phyloP scores from a whole-genome alignment of 2,797 vertebrate species.

The Falco novaeseelandiae region DNA sequence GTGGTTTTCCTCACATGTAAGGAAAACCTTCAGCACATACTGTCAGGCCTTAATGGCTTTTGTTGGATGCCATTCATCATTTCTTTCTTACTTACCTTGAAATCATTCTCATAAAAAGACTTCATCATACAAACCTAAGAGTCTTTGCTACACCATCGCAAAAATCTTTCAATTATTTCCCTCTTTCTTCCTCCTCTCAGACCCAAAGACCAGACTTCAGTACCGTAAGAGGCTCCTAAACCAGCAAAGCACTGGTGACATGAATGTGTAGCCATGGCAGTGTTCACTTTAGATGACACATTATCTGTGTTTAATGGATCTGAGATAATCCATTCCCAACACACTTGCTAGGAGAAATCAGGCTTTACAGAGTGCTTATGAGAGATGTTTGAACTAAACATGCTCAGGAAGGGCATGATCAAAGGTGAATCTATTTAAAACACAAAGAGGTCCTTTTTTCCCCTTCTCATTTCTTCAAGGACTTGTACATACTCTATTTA shows the following conservation, averaged over 20 bases:
- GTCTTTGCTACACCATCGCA: neutral
- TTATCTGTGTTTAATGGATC: neutral
- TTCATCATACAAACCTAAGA: neutral
- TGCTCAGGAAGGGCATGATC: neutral
- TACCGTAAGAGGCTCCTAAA: neutral
- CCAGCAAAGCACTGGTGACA: neutral
- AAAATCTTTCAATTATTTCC: neutral
- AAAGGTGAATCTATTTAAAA: neutral
- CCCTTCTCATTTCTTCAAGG: neutral
- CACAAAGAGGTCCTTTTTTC: fast-evolving
- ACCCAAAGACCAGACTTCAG: neutral
- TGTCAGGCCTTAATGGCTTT: neutral
- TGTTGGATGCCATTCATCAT: neutral
- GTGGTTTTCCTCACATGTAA: neutral
- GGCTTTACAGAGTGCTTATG: neutral
- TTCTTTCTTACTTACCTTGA: neutral
- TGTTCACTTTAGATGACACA: fast-evolving
- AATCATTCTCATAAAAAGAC: neutral
- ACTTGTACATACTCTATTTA: neutral
- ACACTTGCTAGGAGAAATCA: neutral
- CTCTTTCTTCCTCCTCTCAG: neutral
- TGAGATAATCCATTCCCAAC: neutral
- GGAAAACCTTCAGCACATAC: neutral
- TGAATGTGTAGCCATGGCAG: fast-evolving
- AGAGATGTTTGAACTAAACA: neutral